Evolutionary conservation across 2,797 vertebrate genomes (phyloP).

Genomic region (Varecia variegata): DNA sequence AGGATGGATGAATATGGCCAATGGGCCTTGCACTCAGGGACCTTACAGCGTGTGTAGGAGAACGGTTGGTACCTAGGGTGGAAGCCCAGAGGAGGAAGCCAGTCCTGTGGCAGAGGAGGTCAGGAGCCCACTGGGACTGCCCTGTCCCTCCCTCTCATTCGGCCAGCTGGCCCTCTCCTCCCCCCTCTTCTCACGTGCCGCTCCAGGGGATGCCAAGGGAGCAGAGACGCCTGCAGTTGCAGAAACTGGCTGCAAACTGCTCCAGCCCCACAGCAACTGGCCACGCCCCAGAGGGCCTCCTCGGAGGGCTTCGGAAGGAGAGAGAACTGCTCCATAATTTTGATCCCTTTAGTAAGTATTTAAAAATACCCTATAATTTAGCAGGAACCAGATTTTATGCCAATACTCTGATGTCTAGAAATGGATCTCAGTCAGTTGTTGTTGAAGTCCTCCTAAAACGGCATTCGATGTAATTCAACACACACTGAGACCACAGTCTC

Average conservation of each 20-base stretch:
- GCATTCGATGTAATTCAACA: constrained; percentile 36
- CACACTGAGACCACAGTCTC: not conserved
- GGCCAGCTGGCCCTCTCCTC: not conserved
- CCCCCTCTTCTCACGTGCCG: not conserved
- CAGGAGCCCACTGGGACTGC: rapidly evolving
- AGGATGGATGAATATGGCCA: not conserved
- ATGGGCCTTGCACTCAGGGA: not conserved
- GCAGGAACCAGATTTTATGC: constrained; percentile 50
- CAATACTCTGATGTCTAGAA: constrained; percentile 56
- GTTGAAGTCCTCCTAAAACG: constrained; percentile 10
- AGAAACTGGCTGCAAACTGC: not conserved
- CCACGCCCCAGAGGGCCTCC: not conserved
- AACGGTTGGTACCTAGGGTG: too few species aligned
- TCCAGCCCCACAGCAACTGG: not conserved
- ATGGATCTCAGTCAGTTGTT: not conserved
- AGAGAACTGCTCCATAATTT: constrained; percentile 2
- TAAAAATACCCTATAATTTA: constrained; percentile 39
- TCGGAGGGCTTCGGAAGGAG: not conserved
- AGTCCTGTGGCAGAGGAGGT: not conserved
- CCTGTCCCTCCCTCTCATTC: not conserved
- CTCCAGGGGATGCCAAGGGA: not conserved
- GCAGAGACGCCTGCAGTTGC: not conserved
- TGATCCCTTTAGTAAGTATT: constrained; percentile 20
- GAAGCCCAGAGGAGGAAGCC: not conserved
- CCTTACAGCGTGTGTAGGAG: not conserved